Evolutionary conservation across 2,888 invertebrate genomes (phyloP), one percentile per base, ranked within the genome.

Genomic region (Microplitis deprimator): DNA sequence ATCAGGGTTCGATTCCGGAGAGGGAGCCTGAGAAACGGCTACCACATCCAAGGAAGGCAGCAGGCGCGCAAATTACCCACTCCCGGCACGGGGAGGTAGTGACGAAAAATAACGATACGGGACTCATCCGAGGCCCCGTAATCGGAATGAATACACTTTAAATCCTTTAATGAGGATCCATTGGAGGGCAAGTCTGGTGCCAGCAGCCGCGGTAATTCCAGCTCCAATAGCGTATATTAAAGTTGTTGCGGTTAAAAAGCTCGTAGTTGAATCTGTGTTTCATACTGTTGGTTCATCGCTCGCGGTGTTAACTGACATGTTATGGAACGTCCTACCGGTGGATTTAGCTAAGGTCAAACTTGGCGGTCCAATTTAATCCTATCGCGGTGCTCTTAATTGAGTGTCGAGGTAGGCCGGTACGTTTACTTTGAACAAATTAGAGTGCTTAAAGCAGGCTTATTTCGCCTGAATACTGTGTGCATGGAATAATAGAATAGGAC

Each of bases 161-260:
- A 29, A 29, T 29, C 29, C 29, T 29, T 29, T 29, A 29, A 29
- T 29, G 29, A 29, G 29, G 29, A 29, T 29, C 29, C 29, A 29
- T 29, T 29, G 29, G 29, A 29, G 29, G 29, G 29, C 29, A 29
- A 59, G 59, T 59, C 59, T 59, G 59, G 59, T 59, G 93, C 93
- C 93, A 93, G 92, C 93, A 93, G 93, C 92, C 92, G 92, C 93
- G 92, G 93, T 93, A 93, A 93, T 92, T 93, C 93, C 93, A 93
- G 93, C 93, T 93, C 92, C 85, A 85, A 85, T 85, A 86, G 85
- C 85, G 85, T 84, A 86, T 93, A 93, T 92, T 93, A 92, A 93
- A 92, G 92, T 93, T 94, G 93, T 92, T 93, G 93, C 92, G 91
- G 91, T 92, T 92, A 91, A 93, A 92, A 92, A 91, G 91, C 90